Percentiles rank a stretch among this genome's conserved stretches.
Conservation (phyloP, 1,140 invertebrate species). For the Lepidotrigona ventralis region DNA sequence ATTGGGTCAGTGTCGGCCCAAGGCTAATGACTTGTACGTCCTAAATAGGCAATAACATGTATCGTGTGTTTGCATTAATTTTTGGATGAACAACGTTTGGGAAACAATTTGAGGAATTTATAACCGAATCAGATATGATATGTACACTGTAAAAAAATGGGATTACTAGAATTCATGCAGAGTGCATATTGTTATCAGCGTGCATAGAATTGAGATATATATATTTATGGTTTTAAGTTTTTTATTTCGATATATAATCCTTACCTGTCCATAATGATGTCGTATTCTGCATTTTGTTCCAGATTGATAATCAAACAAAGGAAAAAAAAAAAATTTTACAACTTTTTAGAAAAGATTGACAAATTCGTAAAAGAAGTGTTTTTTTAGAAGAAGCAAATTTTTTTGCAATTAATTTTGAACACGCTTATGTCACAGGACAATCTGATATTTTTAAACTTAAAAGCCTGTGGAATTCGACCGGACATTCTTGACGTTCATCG, state of each 20-base stretch:
- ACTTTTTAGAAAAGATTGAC: neutral
- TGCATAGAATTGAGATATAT: neutral
- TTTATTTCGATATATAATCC: slow-evolving; percentile 19
- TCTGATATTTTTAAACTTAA: neutral
- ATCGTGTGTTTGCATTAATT: neutral
- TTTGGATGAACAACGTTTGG: neutral
- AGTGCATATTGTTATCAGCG: neutral
- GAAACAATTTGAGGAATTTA: neutral
- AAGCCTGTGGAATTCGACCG: neutral
- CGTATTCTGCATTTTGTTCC: slow-evolving; percentile 49
- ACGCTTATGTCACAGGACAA: neutral
- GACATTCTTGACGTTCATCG: slow-evolving; percentile 7
- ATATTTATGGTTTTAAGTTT: neutral
- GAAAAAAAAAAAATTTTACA: neutral
- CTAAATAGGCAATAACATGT: slow-evolving; percentile 58
- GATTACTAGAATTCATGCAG: neutral
- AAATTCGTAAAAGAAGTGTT: neutral
- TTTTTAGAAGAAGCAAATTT: neutral
- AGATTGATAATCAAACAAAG: neutral
- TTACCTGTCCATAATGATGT: slow-evolving; percentile 59
- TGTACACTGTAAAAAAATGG: neutral
- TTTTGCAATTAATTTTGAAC: neutral
- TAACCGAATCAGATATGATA: neutral
- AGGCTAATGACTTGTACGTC: slow-evolving; percentile 68
- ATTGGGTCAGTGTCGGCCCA: slow-evolving; percentile 74